Evolutionary conservation across 1,140 invertebrate genomes (phyloP), one percentile per base, ranked within the genome.

Genomic region (Sinella curviseta): DNA sequence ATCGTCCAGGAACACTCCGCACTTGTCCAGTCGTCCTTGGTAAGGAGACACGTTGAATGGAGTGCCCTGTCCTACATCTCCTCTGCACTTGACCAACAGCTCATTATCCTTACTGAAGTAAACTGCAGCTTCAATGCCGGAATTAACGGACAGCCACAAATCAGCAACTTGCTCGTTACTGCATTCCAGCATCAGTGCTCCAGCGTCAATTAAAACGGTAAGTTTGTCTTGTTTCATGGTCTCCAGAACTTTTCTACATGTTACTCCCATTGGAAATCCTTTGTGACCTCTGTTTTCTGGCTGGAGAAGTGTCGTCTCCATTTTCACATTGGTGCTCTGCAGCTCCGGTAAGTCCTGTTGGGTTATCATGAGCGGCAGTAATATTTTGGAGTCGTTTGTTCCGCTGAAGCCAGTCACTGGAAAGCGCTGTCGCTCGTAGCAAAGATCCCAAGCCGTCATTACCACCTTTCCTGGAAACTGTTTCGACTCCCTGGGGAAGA

Each of bases 1-100:
- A 20, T 82, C 81, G 57, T 82, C 81, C 36, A 82, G 36, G 39
- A 78, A 82, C 12, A 80, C 77, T 12, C 80, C 67, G 24, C 78
- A 80, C 24, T 70, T 20, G 3, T 78, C 78, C 28, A 80, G 39
- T 33, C 57, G 35, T 0, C 67, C 57, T 36, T 26, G 1, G 34
- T 57, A 80, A 3, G 78, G 70, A 20, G 77, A 80, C 12, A 82
- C 31, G 34, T 77, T 70, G 20, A 70, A 77, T 30, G 48, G 31
- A 12, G 24, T 24, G 48, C 35, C 57, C 20, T 48, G 39, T 1
- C 31, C 65, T 31, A 31, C 8, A 12, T 70, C 31, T 31, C 31
- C 1, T 33, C 65, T 70, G 65, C 26, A 20, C 28, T 75, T 75
- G 3, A 75, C 74, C 3, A 54, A 1, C 12, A 48, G 34, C 3